Conservation (phyloP, 2,113 vertebrate genomes). For the Barbus barbus region DNA sequence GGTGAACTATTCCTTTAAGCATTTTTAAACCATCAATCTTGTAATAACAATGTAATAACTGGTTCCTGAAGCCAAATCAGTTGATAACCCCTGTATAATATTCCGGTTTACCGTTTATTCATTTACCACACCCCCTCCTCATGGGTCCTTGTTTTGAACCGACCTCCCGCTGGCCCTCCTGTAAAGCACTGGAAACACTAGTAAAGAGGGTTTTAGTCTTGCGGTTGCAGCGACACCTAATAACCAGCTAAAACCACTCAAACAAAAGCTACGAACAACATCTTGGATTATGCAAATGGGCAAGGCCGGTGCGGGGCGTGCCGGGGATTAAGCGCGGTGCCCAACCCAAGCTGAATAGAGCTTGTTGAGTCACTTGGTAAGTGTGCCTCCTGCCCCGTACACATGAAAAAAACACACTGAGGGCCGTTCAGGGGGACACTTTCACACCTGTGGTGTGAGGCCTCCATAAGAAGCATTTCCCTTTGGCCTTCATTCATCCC, state of each 20-base stretch:
- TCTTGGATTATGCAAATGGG: constrained; percentile 76
- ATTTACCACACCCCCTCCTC: background rate
- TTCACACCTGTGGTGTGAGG: constrained; percentile 49
- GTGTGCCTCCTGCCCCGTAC: constrained; percentile 40
- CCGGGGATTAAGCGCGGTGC: constrained; percentile 65
- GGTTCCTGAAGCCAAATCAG: background rate
- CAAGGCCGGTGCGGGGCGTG: constrained; percentile 61
- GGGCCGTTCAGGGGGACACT: background rate
- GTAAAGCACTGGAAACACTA: constrained; percentile 66
- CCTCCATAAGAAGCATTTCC: constrained; percentile 32
- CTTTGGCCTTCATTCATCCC: constrained; percentile 42
- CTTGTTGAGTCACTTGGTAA: constrained; percentile 50
- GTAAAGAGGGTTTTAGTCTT: constrained; percentile 63
- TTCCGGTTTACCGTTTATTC: background rate
- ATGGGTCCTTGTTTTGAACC: background rate
- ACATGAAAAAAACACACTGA: constrained; percentile 16
- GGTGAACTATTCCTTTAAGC: background rate
- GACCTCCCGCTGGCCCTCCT: constrained; percentile 54
- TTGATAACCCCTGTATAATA: background rate
- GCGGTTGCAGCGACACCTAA: constrained; percentile 68
- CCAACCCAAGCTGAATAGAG: constrained; percentile 65
- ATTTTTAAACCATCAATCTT: background rate
- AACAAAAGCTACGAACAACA: constrained; percentile 69
- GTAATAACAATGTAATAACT: background rate
- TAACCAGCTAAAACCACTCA: constrained; percentile 65